Evolutionary conservation across 2,797 vertebrate genomes (phyloP).

Genomic region (Lepus oiostolus): DNA sequence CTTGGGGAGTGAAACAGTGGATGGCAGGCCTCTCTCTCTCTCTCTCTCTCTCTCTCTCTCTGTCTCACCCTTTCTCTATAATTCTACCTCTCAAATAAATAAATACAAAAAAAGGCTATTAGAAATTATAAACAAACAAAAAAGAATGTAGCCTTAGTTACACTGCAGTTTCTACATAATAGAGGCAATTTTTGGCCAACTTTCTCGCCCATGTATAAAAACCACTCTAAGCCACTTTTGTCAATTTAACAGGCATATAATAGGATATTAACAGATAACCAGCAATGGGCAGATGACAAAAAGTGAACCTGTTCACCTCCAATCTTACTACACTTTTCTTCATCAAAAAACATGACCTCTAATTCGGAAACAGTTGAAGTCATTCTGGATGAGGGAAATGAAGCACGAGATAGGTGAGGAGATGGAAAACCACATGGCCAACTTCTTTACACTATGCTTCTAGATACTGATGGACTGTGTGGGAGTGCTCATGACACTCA

Average conservation of each 20-base stretch:
- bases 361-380: not conserved
- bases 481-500: not conserved
- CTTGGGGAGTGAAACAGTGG: no score
- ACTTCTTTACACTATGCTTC: not conserved
- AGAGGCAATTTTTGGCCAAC: not conserved
- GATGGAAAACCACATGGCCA: fast-evolving
- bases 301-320: not conserved
- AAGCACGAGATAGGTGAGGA: not conserved
- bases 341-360: not conserved
- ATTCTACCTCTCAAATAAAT: no score
- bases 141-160: not conserved
- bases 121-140: no score
- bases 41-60: no score
- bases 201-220: not conserved
- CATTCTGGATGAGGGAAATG: not conserved
- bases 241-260: not conserved
- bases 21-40: no score
- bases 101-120: no score
- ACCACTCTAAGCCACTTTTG: not conserved
- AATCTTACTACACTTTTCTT: not conserved
- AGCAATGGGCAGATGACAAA: not conserved
- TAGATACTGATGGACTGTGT: not conserved
- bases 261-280: not conserved
- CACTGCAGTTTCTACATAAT: not conserved
- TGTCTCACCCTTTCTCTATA: no score